These are phyloP conservation scores for Acronicta aceris DNA, from an alignment of 2,888 invertebrate species.

Conservation along the genomic window DNA sequence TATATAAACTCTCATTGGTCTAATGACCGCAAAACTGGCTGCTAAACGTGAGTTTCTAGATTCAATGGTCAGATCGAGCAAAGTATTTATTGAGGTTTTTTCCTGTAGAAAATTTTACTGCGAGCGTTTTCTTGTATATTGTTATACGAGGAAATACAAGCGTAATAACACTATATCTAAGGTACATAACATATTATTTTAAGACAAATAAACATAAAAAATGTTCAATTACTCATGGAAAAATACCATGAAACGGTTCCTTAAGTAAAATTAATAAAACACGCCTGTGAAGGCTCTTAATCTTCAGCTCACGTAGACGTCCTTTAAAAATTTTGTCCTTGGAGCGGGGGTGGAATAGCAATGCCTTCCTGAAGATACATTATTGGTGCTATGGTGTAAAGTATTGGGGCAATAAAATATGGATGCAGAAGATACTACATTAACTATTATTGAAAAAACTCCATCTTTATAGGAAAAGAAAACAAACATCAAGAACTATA, in stretches of 20 bases:
- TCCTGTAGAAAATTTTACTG: too few relatives aligned
- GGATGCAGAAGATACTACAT: constrained; percentile 19
- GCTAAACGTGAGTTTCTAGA: too few relatives aligned
- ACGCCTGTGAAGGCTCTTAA: constrained; percentile 36
- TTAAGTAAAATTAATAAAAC: constrained; percentile 44
- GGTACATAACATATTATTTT: too few relatives aligned
- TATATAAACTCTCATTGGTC: too few relatives aligned
- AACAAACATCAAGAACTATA: too few relatives aligned
- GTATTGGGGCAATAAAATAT: constrained; percentile 41
- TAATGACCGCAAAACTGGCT: too few relatives aligned
- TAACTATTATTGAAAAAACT: constrained; percentile 26
- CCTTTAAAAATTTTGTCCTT: constrained; percentile 55
- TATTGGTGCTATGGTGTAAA: constrained; percentile 44
- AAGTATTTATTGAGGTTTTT: too few relatives aligned
- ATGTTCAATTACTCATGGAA: constrained; percentile 25
- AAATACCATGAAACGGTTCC: constrained; percentile 3
- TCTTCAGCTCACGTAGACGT: constrained; percentile 47
- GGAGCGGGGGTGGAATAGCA: constrained; percentile 46
- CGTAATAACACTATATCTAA: too few relatives aligned
- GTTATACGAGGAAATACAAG: too few relatives aligned
- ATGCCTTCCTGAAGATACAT: constrained; percentile 46
- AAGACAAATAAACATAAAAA: neutral
- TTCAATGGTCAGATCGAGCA: too few relatives aligned
- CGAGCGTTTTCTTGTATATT: too few relatives aligned
- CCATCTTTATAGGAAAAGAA: too few relatives aligned